These are phyloP conservation scores for Scrobipalpa costella DNA, from an alignment of 2,888 invertebrate genomes.

Conservation along the genomic window DNA sequence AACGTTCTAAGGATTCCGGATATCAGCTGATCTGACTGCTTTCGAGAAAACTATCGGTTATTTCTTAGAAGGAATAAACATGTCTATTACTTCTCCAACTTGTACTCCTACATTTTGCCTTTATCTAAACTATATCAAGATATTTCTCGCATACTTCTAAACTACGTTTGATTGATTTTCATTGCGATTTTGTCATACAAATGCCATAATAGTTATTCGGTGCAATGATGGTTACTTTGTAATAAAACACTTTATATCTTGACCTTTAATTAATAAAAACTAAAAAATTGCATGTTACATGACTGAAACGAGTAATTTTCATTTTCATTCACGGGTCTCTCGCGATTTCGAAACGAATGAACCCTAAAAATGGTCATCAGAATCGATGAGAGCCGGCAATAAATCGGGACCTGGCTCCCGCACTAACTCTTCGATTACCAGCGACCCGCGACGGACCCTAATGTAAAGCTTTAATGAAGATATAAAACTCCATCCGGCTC, in stretches of 20 bases:
- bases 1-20: slow-evolving; percentile 9
- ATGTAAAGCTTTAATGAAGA: slow-evolving; percentile 52
- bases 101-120: too few relatives aligned
- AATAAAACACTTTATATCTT: too few relatives aligned
- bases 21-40: not conserved
- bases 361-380: slow-evolving; percentile 33
- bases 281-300: too few relatives aligned
- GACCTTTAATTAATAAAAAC: too few relatives aligned
- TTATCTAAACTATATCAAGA: too few relatives aligned
- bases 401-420: slow-evolving; percentile 53
- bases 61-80: not conserved
- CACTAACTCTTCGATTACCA: slow-evolving; percentile 67
- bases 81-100: too few relatives aligned
- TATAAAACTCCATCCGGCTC: slow-evolving; percentile 40
- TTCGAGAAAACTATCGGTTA: not conserved
- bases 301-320: not conserved
- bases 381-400: slow-evolving; percentile 51
- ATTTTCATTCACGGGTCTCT: not conserved
- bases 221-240: too few relatives aligned
- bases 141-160: too few relatives aligned
- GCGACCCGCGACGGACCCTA: slow-evolving; percentile 55
- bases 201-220: too few relatives aligned
- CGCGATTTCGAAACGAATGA: not conserved
- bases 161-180: too few relatives aligned
- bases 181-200: too few relatives aligned